Evolutionary conservation across 2,888 invertebrate species (phyloP).

Genomic region (Polydrusus pterygomalis): DNA sequence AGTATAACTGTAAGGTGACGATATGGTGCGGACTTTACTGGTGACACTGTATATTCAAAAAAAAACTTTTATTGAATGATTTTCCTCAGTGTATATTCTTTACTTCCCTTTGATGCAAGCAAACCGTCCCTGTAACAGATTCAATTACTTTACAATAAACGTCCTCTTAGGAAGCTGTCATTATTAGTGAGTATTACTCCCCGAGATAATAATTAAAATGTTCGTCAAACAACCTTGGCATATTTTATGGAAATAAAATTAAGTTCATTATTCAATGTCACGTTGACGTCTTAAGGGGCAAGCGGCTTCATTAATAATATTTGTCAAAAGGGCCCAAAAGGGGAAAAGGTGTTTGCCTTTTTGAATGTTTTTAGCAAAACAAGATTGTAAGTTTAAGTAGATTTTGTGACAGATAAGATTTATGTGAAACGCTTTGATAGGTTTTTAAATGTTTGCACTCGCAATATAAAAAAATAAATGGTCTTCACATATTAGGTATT

Average conservation of each 20-base stretch:
- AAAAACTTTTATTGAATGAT: no score
- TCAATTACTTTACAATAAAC: conserved; percentile 39
- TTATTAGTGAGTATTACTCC: conserved; percentile 41
- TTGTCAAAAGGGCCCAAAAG: conserved; percentile 42
- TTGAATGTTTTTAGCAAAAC: conserved; percentile 31
- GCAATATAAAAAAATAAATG: background rate
- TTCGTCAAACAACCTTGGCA: conserved; percentile 44
- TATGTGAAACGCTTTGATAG: conserved; percentile 13
- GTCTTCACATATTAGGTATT: no score
- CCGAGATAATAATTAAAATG: conserved; percentile 51
- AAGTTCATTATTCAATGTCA: conserved; percentile 56
- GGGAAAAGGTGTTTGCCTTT: conserved; percentile 45
- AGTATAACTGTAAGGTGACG: no score
- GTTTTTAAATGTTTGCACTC: background rate
- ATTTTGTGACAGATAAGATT: conserved; percentile 25
- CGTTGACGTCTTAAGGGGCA: conserved; percentile 41
- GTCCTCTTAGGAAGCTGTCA: conserved; percentile 34
- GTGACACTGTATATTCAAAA: no score
- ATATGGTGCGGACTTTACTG: no score
- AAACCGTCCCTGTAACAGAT: conserved; percentile 20
- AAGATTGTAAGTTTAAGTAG: conserved; percentile 12
- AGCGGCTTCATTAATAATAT: conserved; percentile 52
- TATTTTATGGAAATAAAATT: conserved; percentile 50
- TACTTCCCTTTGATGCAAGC: conserved; percentile 8
- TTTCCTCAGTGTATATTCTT: background rate